These are phyloP conservation scores for Galaxias olidus DNA, from an alignment of 2,797 vertebrate species.

Conservation along the genomic window DNA sequence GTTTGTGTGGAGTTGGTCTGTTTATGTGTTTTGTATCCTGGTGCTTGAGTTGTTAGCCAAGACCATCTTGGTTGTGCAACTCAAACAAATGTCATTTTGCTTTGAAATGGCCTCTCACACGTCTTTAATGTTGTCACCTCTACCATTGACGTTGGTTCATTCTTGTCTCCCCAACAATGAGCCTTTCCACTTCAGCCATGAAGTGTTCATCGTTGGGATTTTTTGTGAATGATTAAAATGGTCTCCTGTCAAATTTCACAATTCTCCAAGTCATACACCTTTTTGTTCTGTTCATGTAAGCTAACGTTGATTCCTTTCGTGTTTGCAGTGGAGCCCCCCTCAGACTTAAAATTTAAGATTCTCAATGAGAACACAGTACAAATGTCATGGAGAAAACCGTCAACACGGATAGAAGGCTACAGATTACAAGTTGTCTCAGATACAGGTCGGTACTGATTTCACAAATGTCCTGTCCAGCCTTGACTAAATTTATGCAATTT, in stretches of 20 bases:
- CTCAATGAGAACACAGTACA: slow-evolving; percentile 98
- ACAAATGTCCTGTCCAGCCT: neutral
- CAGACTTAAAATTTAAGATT: slow-evolving; percentile 99
- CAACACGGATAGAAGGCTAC: slow-evolving; percentile 86
- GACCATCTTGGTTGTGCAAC: slow-evolving; percentile 83
- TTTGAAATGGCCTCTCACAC: slow-evolving; percentile 86
- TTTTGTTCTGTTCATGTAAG: slow-evolving; percentile 37
- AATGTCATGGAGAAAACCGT: slow-evolving; percentile 93
- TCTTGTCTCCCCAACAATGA: slow-evolving; percentile 88
- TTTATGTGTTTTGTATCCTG: slow-evolving; percentile 85
- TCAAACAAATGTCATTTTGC: slow-evolving; percentile 96
- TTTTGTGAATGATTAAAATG: slow-evolving; percentile 82
- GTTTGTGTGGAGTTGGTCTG: slow-evolving; percentile 82
- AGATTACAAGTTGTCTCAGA: slow-evolving; percentile 90
- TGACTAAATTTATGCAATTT: no score
- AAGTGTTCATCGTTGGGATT: slow-evolving; percentile 93
- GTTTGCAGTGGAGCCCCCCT: slow-evolving; percentile 95
- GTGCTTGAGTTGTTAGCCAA: slow-evolving; percentile 94
- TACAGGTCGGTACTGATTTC: slow-evolving; percentile 77
- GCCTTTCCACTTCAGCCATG: slow-evolving; percentile 75
- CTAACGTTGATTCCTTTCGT: slow-evolving; percentile 65
- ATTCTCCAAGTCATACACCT: slow-evolving; percentile 39
- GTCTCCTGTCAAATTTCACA: slow-evolving; percentile 67
- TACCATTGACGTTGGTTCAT: slow-evolving; percentile 75
- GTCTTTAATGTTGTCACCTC: slow-evolving; percentile 79